These are phyloP conservation scores for Chinchilla lanigera DNA, from an alignment of 2,113 vertebrate species.

Conservation along the genomic window DNA sequence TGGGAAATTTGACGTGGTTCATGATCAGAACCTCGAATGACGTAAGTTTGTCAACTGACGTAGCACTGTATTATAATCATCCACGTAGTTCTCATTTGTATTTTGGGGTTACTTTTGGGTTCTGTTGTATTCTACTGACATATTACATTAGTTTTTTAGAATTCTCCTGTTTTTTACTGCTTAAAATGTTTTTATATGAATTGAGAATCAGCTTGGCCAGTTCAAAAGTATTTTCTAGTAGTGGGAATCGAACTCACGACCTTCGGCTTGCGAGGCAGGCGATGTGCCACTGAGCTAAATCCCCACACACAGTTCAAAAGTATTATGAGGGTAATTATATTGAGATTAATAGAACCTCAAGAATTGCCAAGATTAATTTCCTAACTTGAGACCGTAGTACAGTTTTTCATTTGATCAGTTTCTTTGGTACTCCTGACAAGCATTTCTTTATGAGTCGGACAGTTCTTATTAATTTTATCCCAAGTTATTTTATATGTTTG, in stretches of 20 bases:
- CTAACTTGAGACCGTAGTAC: not conserved
- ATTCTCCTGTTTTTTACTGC: not conserved
- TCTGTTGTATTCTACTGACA: not conserved
- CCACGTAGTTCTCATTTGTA: not conserved
- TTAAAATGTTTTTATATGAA: not conserved
- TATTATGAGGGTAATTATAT: not conserved
- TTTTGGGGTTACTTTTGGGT: not conserved
- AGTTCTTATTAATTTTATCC: not conserved
- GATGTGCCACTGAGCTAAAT: no score
- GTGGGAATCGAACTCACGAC: no score
- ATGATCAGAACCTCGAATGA: not conserved
- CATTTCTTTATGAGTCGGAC: not conserved
- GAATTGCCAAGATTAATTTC: not conserved
- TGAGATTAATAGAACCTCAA: not conserved
- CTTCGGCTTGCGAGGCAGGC: no score
- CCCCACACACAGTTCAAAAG: not conserved
- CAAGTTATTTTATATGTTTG: not conserved
- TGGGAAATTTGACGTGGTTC: not conserved
- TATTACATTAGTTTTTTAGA: not conserved
- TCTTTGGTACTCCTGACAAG: not conserved
- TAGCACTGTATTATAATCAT: not conserved
- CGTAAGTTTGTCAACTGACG: not conserved
- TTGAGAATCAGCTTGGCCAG: not conserved
- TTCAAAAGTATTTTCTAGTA: not conserved
- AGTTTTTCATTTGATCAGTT: not conserved